phyloP scores from a whole-genome alignment of 1,140 invertebrate genomes.

The Delia radicum region DNA sequence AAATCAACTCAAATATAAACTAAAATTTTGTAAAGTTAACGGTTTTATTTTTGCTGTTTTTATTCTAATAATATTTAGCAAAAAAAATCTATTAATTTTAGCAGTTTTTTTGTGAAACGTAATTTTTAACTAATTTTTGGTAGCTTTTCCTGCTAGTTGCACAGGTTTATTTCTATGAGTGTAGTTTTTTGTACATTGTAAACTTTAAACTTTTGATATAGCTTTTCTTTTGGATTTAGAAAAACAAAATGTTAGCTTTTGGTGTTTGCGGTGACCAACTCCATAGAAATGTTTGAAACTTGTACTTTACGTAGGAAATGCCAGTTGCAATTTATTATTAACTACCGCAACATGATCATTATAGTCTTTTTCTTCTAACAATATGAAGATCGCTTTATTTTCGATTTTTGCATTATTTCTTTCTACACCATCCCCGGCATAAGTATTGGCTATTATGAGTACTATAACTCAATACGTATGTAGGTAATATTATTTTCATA shows the following conservation, averaged over 20 bases:
- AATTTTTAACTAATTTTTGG: not conserved
- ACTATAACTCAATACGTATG: not conserved
- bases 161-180: too few relatives aligned
- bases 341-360: slow-evolving; percentile 16
- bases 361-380: slow-evolving; percentile 23
- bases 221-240: not conserved
- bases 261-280: not conserved
- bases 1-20: too few relatives aligned
- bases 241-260: not conserved
- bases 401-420: not conserved
- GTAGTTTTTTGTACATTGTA: not conserved
- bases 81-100: too few relatives aligned
- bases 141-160: too few relatives aligned
- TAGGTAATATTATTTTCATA: not conserved
- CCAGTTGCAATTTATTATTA: slow-evolving; percentile 42
- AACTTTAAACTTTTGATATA: not conserved
- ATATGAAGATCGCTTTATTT: slow-evolving; percentile 11
- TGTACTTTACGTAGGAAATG: slow-evolving; percentile 45
- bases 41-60: too few relatives aligned
- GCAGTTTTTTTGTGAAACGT: too few relatives aligned
- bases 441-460: not conserved
- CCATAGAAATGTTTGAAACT: not conserved
- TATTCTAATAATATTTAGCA: too few relatives aligned
- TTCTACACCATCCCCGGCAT: not conserved
- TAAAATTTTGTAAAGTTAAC: too few relatives aligned